phyloP scores from a whole-genome alignment of 2,113 vertebrate genomes.

The Ochotona curzoniae region DNA sequence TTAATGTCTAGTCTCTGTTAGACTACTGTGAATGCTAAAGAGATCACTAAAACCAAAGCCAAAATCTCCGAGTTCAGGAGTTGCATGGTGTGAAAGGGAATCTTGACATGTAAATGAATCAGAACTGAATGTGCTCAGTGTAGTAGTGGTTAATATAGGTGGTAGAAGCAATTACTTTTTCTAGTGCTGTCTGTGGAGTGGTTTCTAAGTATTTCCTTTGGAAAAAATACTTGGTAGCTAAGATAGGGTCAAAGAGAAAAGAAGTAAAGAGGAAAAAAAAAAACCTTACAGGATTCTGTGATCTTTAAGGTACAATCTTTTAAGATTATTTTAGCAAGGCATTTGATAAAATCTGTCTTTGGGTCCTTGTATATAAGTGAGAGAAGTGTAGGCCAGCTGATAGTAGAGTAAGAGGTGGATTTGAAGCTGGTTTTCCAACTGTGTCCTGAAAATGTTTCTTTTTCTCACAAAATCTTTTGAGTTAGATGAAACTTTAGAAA shows the following conservation, averaged over 20 bases:
- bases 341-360: slow-evolving; percentile 61
- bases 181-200: slow-evolving; percentile 17
- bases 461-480: slow-evolving; percentile 52
- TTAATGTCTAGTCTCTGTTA: slow-evolving; percentile 27
- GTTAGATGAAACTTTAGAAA: slow-evolving; percentile 37
- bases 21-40: slow-evolving; percentile 33
- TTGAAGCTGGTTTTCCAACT: slow-evolving; percentile 47
- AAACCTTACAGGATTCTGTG: slow-evolving; percentile 37
- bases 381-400: slow-evolving; percentile 46
- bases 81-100: not conserved
- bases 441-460: slow-evolving; percentile 44
- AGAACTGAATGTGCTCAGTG: not conserved
- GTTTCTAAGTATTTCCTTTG: slow-evolving; percentile 57
- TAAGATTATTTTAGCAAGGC: slow-evolving; percentile 59
- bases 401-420: not conserved
- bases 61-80: slow-evolving; percentile 42
- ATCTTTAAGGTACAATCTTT: slow-evolving; percentile 33
- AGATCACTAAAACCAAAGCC: slow-evolving; percentile 5
- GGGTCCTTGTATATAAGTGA: slow-evolving; percentile 27
- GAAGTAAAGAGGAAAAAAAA: not conserved
- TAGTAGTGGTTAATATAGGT: not conserved
- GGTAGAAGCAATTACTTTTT: slow-evolving; percentile 46
- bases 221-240: slow-evolving; percentile 44
- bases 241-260: slow-evolving; percentile 38
- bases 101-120: not conserved